phyloP scores from a whole-genome alignment of 1,140 invertebrate genomes.

The Carcinoscorpius rotundicauda region DNA sequence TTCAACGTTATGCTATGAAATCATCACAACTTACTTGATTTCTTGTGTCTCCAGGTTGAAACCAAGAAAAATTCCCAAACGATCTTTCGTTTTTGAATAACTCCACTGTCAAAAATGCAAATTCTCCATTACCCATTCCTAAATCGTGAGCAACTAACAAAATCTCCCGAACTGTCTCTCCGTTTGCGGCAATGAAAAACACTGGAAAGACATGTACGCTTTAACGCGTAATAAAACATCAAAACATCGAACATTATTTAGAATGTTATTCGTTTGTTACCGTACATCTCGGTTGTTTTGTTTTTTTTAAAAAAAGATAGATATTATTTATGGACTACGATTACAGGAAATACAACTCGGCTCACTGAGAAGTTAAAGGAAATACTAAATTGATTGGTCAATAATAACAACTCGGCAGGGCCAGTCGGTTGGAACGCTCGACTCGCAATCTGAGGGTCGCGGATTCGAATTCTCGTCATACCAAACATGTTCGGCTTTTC shows the following conservation, averaged over 20 bases:
- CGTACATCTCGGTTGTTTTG: background rate
- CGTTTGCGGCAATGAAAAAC: conserved; percentile 9
- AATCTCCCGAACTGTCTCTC: conserved; percentile 15
- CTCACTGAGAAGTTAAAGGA: too few species aligned
- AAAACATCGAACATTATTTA: background rate
- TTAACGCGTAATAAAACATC: background rate
- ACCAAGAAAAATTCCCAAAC: conserved; percentile 14
- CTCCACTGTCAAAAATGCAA: conserved; percentile 16
- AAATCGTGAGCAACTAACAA: conserved; percentile 15
- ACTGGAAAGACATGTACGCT: background rate
- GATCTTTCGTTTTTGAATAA: conserved; percentile 1
- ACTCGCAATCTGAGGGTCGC: too few species aligned
- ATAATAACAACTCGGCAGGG: too few species aligned
- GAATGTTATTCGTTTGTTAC: background rate
- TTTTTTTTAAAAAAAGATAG: too few species aligned
- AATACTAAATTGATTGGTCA: too few species aligned
- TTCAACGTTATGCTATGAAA: background rate
- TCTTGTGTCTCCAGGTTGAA: conserved; percentile 4
- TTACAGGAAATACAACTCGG: too few species aligned
- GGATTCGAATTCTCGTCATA: too few species aligned
- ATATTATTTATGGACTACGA: too few species aligned
- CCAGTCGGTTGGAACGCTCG: too few species aligned
- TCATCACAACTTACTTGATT: conserved; percentile 7
- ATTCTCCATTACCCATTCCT: conserved; percentile 19
- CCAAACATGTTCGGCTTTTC: too few species aligned